These are phyloP conservation scores for Schizopygopsis pylzovi DNA, from an alignment of 2,797 vertebrate genomes.

Conservation along the genomic window DNA sequence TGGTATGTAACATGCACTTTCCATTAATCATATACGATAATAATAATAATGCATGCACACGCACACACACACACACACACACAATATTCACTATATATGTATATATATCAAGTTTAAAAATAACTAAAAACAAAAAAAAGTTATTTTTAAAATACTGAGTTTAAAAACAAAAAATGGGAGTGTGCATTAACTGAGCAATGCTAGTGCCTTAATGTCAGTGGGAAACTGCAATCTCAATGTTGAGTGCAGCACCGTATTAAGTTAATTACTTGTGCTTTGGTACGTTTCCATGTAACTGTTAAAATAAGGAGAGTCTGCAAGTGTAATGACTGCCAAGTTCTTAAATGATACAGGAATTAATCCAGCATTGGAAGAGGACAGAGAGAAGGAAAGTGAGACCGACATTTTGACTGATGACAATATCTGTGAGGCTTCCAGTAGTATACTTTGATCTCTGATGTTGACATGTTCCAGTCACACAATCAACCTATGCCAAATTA, in stretches of 20 bases:
- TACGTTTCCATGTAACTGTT: conserved; percentile 15
- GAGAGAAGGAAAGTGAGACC: conserved; percentile 57
- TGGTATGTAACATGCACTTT: too few species aligned
- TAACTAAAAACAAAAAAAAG: too few species aligned
- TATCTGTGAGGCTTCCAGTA: conserved; percentile 71
- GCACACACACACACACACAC: too few species aligned
- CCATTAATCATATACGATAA: too few species aligned
- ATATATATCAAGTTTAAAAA: too few species aligned
- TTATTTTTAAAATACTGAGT: too few species aligned
- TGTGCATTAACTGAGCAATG: neutral
- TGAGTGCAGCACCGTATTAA: neutral
- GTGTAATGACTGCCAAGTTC: conserved; percentile 30
- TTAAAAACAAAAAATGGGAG: too few species aligned
- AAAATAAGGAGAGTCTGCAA: conserved; percentile 15
- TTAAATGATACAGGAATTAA: conserved; percentile 30
- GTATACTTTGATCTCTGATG: conserved; percentile 74
- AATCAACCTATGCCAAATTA: conserved; percentile 63
- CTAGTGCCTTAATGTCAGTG: neutral
- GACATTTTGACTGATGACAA: conserved; percentile 74
- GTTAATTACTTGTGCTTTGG: conserved; percentile 28
- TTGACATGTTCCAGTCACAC: conserved; percentile 69
- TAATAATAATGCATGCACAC: too few species aligned
- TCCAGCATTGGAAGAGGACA: conserved; percentile 17
- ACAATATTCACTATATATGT: too few species aligned
- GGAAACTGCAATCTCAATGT: neutral